Percentiles rank a stretch among this genome's conserved stretches.
phyloP scores from a whole-genome alignment of 2,888 invertebrate species.

The Eubasilissa splendida region DNA sequence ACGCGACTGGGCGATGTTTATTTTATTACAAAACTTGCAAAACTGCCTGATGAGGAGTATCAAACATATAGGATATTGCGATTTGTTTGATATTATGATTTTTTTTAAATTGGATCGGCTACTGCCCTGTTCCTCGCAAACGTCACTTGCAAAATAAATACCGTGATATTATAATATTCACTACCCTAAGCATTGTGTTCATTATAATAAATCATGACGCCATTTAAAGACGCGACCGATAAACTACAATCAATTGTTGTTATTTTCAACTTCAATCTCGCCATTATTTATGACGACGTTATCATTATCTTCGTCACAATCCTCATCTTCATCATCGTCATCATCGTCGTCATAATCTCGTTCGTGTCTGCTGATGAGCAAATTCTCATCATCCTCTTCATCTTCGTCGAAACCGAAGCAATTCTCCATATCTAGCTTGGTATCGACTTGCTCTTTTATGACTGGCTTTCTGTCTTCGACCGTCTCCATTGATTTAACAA shows the following conservation, averaged over 20 bases:
- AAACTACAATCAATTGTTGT: neutral
- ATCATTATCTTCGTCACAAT: neutral
- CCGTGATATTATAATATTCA: no score
- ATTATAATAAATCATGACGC: no score
- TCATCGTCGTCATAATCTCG: conserved; percentile 34
- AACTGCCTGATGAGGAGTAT: no score
- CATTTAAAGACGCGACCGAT: neutral
- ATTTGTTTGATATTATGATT: no score
- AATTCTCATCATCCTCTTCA: conserved; percentile 61
- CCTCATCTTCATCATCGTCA: neutral
- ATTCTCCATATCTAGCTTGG: conserved; percentile 81
- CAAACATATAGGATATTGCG: no score
- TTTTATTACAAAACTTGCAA: no score
- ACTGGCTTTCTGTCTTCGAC: conserved; percentile 62
- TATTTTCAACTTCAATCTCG: neutral
- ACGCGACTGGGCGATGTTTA: no score
- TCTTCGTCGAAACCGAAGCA: conserved; percentile 84
- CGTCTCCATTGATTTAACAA: conserved; percentile 60
- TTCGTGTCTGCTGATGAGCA: conserved; percentile 31
- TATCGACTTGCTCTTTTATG: conserved; percentile 59
- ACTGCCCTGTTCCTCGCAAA: no score
- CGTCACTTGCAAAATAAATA: no score
- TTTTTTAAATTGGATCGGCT: no score
- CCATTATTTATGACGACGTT: neutral
- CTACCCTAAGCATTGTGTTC: no score